Percentiles rank a stretch among this genome's conserved stretches.
Evolutionary conservation across 2,113 vertebrate genomes (phyloP).

Genomic region (Bufo gargarizans): DNA sequence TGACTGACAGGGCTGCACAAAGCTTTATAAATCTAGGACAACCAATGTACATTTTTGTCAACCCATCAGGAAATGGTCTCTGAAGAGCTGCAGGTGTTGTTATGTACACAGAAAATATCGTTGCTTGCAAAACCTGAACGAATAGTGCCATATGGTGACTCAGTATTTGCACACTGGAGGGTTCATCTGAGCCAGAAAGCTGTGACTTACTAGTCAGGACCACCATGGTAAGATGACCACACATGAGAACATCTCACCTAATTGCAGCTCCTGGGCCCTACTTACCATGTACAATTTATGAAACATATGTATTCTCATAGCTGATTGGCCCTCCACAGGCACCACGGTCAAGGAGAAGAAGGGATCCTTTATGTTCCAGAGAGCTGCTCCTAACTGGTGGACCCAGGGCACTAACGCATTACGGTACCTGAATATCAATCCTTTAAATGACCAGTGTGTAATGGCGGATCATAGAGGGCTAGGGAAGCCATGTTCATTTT

Average conservation of each 20-base stretch:
- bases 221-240: not conserved
- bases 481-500: too few species aligned
- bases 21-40: slow-evolving; percentile 25
- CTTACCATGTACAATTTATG: not conserved
- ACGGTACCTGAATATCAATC: too few species aligned
- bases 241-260: not conserved
- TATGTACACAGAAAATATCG: slow-evolving; percentile 10
- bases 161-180: not conserved
- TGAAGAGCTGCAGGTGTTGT: slow-evolving; percentile 47
- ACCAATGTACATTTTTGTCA: slow-evolving; percentile 29
- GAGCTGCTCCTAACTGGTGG: too few species aligned
- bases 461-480: too few species aligned
- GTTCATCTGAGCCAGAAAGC: not conserved
- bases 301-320: too few species aligned
- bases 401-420: too few species aligned
- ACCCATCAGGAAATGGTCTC: slow-evolving; percentile 18
- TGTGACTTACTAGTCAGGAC: not conserved
- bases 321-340: too few species aligned
- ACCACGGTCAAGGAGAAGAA: too few species aligned
- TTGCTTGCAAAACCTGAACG: not conserved
- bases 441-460: too few species aligned
- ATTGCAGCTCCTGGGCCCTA: not conserved
- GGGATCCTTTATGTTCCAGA: too few species aligned
- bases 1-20: slow-evolving; percentile 37
- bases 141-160: not conserved